Base-by-base conservation (phyloP, 2,888 invertebrate genomes). In the Diaphora mendica region DNA sequence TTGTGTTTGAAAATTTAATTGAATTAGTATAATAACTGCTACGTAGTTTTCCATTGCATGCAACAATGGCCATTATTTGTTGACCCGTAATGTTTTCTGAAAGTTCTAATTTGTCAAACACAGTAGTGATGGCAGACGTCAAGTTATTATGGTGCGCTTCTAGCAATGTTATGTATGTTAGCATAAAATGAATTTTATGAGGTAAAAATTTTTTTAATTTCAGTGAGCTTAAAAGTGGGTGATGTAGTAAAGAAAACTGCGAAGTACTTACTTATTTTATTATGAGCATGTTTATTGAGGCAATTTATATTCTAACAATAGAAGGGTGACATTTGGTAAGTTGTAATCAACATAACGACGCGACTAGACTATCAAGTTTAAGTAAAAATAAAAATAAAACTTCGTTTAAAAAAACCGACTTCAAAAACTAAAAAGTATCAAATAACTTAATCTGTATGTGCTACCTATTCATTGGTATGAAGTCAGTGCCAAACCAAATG, bases 21-120 rank as follows among this genome's bases (percentile, higher is more conserved):
- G 62, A 70, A 62, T 70, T 73, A 64, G 68, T 78, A 83, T 82
- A 81, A 77, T 81, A 82, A 86, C 82, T 84, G 80, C 79, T 83
- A 82, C 80, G 76, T 79, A 71, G 78, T 79, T 77, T 83, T 82
- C 55, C 75, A 79, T 87, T 77, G 82, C 83, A 86, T 81, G 84
- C 64, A 62, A 72, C 65, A 64, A 55, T 59, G 79, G 15, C 84
- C 80, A 84, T 74, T 80, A 71, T 80, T 70, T 55, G 69, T 74
- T 75, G 80, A 79, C 68, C 69, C 64, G 30, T 33, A 55, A 71
- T 71, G 59, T 68, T 75, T 79, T 71, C 42, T 70, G 9, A 72
- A 66, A 62, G 64, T 48, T 72, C 2, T 48, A 51, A 69, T 69
- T 69, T 30, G 26, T 68, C 39, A 42, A 66, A 65, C 68, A 71